Conservation (phyloP, 1,140 invertebrate species). For the Brachionus asplanchnoidis region DNA sequence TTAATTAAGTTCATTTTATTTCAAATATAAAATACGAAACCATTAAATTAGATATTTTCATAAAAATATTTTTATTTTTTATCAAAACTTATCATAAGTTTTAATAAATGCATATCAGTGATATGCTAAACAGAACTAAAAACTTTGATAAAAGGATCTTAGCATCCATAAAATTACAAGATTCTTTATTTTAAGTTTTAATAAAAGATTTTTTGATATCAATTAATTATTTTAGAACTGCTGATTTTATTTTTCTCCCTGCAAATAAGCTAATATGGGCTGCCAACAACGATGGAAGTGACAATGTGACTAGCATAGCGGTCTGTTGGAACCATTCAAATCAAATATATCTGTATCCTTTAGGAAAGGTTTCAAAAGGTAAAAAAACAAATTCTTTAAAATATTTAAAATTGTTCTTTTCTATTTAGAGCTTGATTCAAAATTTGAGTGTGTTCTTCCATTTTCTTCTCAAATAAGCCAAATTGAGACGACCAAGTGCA, state of each 20-base stretch:
- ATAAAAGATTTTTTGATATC: too few relatives aligned
- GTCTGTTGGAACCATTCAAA: constrained; percentile 15
- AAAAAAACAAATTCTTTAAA: neutral
- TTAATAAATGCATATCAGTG: too few relatives aligned
- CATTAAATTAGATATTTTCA: too few relatives aligned
- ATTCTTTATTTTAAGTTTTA: too few relatives aligned
- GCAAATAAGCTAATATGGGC: neutral
- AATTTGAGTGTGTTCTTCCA: neutral
- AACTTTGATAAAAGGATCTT: too few relatives aligned
- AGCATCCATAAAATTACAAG: too few relatives aligned
- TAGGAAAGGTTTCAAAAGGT: constrained; percentile 28
- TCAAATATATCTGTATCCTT: constrained; percentile 4
- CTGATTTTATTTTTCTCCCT: constrained; percentile 24
- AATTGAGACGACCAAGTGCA: neutral
- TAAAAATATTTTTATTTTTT: too few relatives aligned
- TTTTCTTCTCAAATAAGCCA: neutral
- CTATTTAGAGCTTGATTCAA: constrained; percentile 9
- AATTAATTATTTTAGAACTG: neutral
- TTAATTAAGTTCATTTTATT: too few relatives aligned
- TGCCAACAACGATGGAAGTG: neutral
- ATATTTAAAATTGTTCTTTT: neutral
- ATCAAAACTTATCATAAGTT: too few relatives aligned
- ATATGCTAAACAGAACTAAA: too few relatives aligned
- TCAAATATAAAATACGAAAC: too few relatives aligned
- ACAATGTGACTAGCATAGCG: neutral